These are phyloP conservation scores for Wiebesia pumilae DNA, from an alignment of 1,140 invertebrate genomes.

Conservation along the genomic window DNA sequence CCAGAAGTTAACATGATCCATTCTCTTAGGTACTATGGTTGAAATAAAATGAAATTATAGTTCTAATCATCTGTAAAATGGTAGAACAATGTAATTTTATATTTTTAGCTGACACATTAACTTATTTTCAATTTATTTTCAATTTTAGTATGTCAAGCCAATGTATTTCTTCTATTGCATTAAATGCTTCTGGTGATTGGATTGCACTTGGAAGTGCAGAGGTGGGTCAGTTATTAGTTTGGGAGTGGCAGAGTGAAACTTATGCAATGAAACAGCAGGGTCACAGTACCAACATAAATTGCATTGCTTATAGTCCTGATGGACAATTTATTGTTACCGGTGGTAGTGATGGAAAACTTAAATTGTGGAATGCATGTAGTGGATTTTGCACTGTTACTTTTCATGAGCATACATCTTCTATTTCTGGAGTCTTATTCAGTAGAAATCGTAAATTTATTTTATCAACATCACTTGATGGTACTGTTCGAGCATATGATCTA, in stretches of 20 bases:
- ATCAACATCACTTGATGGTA: constrained; percentile 94
- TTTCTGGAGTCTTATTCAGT: constrained; percentile 90
- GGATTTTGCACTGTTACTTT: constrained; percentile 98
- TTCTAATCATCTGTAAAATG: neutral
- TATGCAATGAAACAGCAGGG: constrained; percentile 98
- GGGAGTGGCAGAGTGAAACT: constrained; percentile 99
- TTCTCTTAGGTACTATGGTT: constrained; percentile 82
- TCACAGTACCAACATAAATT: constrained; percentile 91
- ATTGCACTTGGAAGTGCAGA: constrained; percentile 90
- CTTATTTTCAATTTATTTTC: too few species aligned
- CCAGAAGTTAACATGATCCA: constrained; percentile 95
- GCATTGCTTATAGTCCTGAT: constrained; percentile 92
- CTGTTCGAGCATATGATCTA: constrained; percentile 95
- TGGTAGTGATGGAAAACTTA: constrained; percentile 96
- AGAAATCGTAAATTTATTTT: constrained; percentile 93
- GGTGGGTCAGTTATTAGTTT: constrained; percentile 93
- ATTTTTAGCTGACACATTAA: too few species aligned
- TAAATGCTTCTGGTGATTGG: constrained; percentile 95
- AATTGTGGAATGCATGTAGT: constrained; percentile 93
- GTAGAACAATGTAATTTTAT: too few species aligned
- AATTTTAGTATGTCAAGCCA: constrained; percentile 84
- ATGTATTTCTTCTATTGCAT: constrained; percentile 84
- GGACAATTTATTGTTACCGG: constrained; percentile 94
- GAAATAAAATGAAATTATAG: neutral
- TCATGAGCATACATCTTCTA: constrained; percentile 87